Evolutionary conservation across 1,140 invertebrate species (phyloP).

Genomic region (Triops longicaudatus): DNA sequence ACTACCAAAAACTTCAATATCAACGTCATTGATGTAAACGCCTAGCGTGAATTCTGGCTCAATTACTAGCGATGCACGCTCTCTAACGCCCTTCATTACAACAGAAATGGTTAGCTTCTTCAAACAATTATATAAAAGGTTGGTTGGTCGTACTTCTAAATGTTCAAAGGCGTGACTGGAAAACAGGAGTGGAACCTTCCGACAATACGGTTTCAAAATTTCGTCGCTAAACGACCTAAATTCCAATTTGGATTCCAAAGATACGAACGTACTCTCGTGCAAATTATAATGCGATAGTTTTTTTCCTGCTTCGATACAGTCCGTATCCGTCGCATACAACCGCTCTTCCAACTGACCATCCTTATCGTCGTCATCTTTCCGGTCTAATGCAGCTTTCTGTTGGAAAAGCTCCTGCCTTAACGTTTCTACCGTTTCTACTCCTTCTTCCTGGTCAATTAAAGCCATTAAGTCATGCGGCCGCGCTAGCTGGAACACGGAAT

Average conservation of each 20-base stretch:
- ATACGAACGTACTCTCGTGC: constrained; percentile 39
- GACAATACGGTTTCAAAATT: constrained; percentile 52
- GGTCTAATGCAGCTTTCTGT: constrained; percentile 55
- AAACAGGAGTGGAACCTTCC: constrained; percentile 54
- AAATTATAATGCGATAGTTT: constrained; percentile 30
- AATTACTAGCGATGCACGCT: constrained; percentile 53
- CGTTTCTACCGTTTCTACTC: constrained; percentile 52
- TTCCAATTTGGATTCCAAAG: constrained; percentile 41
- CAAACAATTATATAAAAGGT: constrained; percentile 14
- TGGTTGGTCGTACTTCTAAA: constrained; percentile 49
- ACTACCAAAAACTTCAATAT: constrained; percentile 56
- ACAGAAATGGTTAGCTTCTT: constrained; percentile 34
- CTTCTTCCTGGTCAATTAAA: constrained; percentile 69
- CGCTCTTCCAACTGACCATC: constrained; percentile 52
- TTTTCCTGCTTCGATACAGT: constrained; percentile 56
- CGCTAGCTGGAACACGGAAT: constrained; percentile 68
- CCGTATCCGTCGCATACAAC: constrained; percentile 53
- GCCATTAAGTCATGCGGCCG: constrained; percentile 68
- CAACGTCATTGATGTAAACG: constrained; percentile 52
- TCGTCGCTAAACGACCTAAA: constrained; percentile 34
- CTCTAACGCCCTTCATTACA: constrained; percentile 46
- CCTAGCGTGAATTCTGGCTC: constrained; percentile 55
- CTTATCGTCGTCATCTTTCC: constrained; percentile 52
- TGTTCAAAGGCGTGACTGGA: constrained; percentile 74
- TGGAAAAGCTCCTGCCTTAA: constrained; percentile 55